Evolutionary conservation across 2,888 invertebrate genomes (phyloP), one percentile per base, ranked within the genome.

Genomic region (Drosophila infuscata): DNA sequence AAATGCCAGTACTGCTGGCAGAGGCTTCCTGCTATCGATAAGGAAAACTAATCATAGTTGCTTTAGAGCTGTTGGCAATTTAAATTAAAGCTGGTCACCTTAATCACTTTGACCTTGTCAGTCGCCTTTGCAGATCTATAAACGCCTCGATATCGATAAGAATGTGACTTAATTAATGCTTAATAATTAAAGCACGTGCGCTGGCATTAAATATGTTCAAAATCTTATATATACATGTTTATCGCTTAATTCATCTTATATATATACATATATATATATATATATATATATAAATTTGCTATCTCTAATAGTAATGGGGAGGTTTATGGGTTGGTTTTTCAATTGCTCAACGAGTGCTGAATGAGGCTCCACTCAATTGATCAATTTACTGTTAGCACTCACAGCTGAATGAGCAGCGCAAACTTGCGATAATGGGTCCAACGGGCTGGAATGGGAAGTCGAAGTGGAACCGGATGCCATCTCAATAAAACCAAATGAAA

Each of bases 381-480:
- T 68, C 77, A 79, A 79, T 79, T 78, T 78, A 61, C 52, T n/a
- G n/a, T 52, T 74, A 63, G 59, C 79, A 67, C 62, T 66, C 75
- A 79, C 67, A 78, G 61, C 46, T 79, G 71, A 79, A 56, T 71
- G 75, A 67, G 64, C 77, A 76, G 60, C 43, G 51, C 48, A 54
- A 59, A 41, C 20, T 64, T 66, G 59, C 57, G 62, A 70, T 74
- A 66, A 49, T 79, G 67, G 20, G 46, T 52, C 79, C 76, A 78
- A 78, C 79, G 79, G 79, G 52, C 76, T 75, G 79, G 72, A 78
- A 75, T 75, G 38, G 29, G 29, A 78, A 72, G 68, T 72, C 7
- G 38, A 78, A 79, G 65, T 76, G 76, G 72, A 60, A 72, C 62
- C 76, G 78, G 79, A 79, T 75, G 79, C 59, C 71, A 67, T 48